Evolutionary conservation across 2,888 invertebrate species (phyloP).

Genomic region (Protonemura montana): DNA sequence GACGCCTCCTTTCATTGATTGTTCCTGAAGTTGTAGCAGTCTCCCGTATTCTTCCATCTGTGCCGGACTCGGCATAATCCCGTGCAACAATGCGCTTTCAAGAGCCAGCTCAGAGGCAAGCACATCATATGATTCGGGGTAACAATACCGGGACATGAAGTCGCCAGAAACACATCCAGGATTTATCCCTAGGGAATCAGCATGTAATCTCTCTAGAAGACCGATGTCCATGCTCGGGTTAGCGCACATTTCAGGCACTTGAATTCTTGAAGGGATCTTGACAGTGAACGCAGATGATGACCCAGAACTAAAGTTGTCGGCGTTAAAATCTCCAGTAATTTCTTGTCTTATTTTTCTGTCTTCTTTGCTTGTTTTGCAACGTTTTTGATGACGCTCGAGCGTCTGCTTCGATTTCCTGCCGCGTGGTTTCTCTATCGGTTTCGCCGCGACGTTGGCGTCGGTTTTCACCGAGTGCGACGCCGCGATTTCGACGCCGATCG

Average conservation of each 20-base stretch:
- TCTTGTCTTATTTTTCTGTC: background rate
- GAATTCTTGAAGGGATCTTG: background rate
- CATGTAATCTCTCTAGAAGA: background rate
- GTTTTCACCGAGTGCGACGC: conserved; percentile 8
- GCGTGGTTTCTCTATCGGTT: background rate
- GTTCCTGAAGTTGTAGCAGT: conserved; percentile 39
- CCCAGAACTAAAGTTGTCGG: background rate
- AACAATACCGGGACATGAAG: conserved; percentile 9
- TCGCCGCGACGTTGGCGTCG: background rate
- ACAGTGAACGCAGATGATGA: background rate
- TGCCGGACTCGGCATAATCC: conserved; percentile 23
- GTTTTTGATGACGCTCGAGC: background rate
- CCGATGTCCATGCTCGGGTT: background rate
- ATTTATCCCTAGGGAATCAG: background rate
- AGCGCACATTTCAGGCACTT: background rate
- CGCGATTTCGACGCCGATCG: background rate
- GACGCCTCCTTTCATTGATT: conserved; percentile 24
- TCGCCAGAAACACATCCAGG: background rate
- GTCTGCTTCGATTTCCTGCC: background rate
- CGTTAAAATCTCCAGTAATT: background rate
- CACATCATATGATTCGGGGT: conserved; percentile 19
- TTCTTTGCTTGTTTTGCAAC: background rate
- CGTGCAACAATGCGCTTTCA: conserved; percentile 40
- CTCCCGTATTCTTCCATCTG: conserved; percentile 45
- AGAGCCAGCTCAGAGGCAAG: conserved; percentile 40